Evolutionary conservation across 2,113 vertebrate species (phyloP).

Genomic region (Myocastor coypus): DNA sequence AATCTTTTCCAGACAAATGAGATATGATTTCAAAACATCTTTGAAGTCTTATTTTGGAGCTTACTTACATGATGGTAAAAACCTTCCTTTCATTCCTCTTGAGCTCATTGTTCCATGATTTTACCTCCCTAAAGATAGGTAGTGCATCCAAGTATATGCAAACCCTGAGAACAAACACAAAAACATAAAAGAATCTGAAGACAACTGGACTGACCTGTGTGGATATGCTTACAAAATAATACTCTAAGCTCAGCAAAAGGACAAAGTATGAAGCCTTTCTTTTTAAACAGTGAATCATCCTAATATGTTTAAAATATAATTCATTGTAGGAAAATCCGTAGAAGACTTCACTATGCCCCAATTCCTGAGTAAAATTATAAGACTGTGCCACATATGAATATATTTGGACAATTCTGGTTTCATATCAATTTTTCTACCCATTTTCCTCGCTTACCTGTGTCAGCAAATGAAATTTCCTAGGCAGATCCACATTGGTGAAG

Average conservation of each 20-base stretch:
- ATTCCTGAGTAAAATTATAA: not conserved
- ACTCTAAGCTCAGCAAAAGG: not conserved
- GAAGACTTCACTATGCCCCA: not conserved
- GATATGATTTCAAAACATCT: constrained; percentile 65
- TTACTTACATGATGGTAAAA: constrained; percentile 14
- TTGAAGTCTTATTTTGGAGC: constrained; percentile 47
- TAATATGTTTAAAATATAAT: not conserved
- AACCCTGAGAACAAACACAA: not conserved
- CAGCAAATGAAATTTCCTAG: constrained; percentile 38
- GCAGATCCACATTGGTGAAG: not conserved
- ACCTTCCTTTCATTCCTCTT: not conserved
- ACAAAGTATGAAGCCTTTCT: not conserved
- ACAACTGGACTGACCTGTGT: not conserved
- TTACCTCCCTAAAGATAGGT: not conserved
- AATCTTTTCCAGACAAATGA: constrained; percentile 61
- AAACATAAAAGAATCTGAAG: not conserved
- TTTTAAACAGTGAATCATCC: not conserved
- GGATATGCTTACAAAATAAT: not conserved
- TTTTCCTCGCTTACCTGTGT: not conserved
- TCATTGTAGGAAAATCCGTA: not conserved
- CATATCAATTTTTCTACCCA: not conserved
- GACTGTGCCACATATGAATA: not conserved
- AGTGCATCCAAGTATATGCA: not conserved
- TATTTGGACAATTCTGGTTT: not conserved
- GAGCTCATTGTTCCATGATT: not conserved